phyloP scores from a whole-genome alignment of 2,888 invertebrate species.

The Argynnis bischoffii region DNA sequence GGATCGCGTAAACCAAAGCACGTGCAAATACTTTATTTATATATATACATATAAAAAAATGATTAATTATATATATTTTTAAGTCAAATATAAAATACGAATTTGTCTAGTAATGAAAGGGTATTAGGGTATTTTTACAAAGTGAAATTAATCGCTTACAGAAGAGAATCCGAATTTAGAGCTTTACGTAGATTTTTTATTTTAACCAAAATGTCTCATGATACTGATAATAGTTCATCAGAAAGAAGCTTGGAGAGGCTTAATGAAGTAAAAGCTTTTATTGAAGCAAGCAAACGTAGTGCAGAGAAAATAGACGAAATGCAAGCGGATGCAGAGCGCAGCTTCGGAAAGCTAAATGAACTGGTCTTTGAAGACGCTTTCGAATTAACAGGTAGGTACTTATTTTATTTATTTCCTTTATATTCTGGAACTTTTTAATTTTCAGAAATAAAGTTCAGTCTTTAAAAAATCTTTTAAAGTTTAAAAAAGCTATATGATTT shows the following conservation, averaged over 20 bases:
- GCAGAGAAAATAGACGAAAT: constrained; percentile 47
- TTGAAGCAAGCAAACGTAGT: constrained; percentile 38
- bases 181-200: not conserved
- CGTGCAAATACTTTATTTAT: not conserved
- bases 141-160: not conserved
- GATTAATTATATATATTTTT: too few relatives aligned
- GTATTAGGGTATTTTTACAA: not conserved
- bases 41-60: not conserved
- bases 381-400: constrained; percentile 67
- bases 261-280: constrained; percentile 42
- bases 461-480: too few relatives aligned
- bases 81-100: not conserved
- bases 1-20: not conserved
- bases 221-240: constrained; percentile 33
- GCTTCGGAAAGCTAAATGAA: constrained; percentile 51
- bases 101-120: not conserved
- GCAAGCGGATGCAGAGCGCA: constrained; percentile 50
- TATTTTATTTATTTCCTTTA: not conserved
- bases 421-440: not conserved
- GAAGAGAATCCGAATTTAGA: not conserved
- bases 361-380: constrained; percentile 72
- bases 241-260: constrained; percentile 38
- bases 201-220: constrained; percentile 28
- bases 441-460: too few relatives aligned
- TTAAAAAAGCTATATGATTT: too few relatives aligned